Evolutionary conservation across 1,140 invertebrate species (phyloP), one percentile per base, ranked within the genome.

Genomic region (Riptortus pedestris): DNA sequence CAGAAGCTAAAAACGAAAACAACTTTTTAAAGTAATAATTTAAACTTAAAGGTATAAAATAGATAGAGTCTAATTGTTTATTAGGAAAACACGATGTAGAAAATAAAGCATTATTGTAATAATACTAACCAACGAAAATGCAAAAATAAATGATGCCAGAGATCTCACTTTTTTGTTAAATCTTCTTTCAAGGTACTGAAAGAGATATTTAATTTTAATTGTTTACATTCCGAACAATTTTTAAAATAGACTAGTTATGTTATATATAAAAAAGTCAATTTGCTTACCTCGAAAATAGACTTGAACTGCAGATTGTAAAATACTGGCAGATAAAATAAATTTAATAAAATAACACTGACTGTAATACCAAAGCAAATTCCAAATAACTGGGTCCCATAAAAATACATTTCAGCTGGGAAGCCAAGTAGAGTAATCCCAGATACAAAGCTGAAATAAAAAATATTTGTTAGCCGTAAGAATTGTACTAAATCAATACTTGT

Each of bases 1-100:
- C 20, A 72, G 51, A 11, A 73, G 59, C 66, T 70, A 45, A 12
- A 70, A 65, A 18, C 16, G 3, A 61, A 61, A 0, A 59, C 14
- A 61, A 61, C 2, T 22, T 24, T 2, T 9, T 22, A 26, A 57
- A 27, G 24, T 27, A 55, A 24, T 55, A 24, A n/a, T n/a, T n/a
- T n/a, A n/a, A n/a, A n/a, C n/a, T n/a, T n/a, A n/a, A n/a, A n/a
- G n/a, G n/a, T n/a, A n/a, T n/a, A n/a, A n/a, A n/a, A n/a, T n/a
- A n/a, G n/a, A n/a, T n/a, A n/a, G n/a, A n/a, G n/a, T n/a, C n/a
- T n/a, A n/a, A n/a, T n/a, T n/a, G n/a, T n/a, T n/a, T n/a, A n/a
- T n/a, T n/a, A n/a, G n/a, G n/a, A n/a, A n/a, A n/a, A n/a, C n/a
- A n/a, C n/a, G n/a, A n/a, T n/a, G n/a, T n/a, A n/a, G n/a, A n/a